These are phyloP conservation scores for Drosophila orena DNA, from an alignment of 1,140 invertebrate genomes.

Conservation along the genomic window DNA sequence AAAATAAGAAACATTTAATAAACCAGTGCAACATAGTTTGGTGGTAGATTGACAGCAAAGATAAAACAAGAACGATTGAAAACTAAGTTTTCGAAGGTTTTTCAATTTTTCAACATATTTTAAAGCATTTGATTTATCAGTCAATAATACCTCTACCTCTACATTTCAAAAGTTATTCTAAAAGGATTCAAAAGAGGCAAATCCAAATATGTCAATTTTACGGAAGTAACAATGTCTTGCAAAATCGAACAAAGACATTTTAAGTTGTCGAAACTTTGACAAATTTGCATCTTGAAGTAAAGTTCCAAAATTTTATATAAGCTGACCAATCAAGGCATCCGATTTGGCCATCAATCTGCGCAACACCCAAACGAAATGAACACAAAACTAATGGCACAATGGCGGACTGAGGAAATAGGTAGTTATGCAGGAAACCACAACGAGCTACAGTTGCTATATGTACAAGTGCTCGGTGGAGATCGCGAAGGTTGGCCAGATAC, in stretches of 20 bases:
- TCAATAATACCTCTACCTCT: no score
- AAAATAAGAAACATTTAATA: no score
- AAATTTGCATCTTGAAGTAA: conserved; percentile 1
- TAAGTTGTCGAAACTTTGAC: conserved; percentile 34
- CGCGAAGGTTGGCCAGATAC: conserved; percentile 50
- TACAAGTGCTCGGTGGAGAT: conserved; percentile 47
- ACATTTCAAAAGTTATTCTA: background rate
- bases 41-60: no score
- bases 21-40: no score
- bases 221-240: background rate
- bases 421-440: conserved; percentile 65
- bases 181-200: background rate
- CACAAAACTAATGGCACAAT: conserved; percentile 24
- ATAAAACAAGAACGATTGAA: no score
- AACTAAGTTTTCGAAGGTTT: no score
- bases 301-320: conserved; percentile 1
- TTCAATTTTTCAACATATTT: no score
- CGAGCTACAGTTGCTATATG: conserved; percentile 60
- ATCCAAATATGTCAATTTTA: no score
- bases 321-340: conserved; percentile 53
- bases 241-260: background rate
- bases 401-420: conserved; percentile 17
- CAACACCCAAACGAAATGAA: conserved; percentile 62
- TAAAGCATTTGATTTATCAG: no score
- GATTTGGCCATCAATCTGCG: conserved; percentile 50